Conservation (phyloP, 2,888 invertebrate genomes). For the Crossocerus cetratus region DNA sequence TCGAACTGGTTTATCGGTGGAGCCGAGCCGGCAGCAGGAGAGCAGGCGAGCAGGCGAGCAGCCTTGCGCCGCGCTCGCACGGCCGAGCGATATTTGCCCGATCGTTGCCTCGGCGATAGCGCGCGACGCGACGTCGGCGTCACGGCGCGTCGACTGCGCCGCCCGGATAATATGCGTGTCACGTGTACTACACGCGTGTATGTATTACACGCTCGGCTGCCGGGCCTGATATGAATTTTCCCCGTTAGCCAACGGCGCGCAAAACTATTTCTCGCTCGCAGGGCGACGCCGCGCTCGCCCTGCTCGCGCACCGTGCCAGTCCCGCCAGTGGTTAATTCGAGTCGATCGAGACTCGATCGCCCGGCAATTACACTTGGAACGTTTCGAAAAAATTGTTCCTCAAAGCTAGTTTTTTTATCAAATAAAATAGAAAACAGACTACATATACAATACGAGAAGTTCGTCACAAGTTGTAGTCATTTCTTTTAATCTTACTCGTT, state of each 20-base stretch:
- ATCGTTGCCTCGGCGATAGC: conserved; percentile 32
- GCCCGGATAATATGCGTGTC: conserved; percentile 14
- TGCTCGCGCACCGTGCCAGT: too few relatives aligned
- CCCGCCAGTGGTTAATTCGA: too few relatives aligned
- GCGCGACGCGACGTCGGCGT: conserved; percentile 6
- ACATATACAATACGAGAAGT: too few relatives aligned
- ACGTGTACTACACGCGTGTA: conserved; percentile 6
- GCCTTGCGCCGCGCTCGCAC: background rate
- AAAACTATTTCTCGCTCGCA: conserved; percentile 11
- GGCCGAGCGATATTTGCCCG: conserved; percentile 31
- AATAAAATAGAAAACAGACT: too few relatives aligned
- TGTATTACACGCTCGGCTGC: background rate
- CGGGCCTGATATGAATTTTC: conserved; percentile 15
- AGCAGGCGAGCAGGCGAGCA: too few relatives aligned
- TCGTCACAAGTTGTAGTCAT: too few relatives aligned
- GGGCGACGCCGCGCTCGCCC: background rate
- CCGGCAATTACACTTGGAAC: too few relatives aligned
- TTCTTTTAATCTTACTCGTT: too few relatives aligned
- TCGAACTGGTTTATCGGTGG: conserved; percentile 38
- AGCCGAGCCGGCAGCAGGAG: conserved; percentile 12
- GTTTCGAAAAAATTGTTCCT: too few relatives aligned
- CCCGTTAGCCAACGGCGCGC: conserved; percentile 13
- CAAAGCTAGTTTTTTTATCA: too few relatives aligned
- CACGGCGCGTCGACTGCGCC: conserved; percentile 11
- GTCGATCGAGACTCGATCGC: too few relatives aligned